Evolutionary conservation across 2,797 vertebrate species (phyloP).

Genomic region (Dermochelys coriacea): DNA sequence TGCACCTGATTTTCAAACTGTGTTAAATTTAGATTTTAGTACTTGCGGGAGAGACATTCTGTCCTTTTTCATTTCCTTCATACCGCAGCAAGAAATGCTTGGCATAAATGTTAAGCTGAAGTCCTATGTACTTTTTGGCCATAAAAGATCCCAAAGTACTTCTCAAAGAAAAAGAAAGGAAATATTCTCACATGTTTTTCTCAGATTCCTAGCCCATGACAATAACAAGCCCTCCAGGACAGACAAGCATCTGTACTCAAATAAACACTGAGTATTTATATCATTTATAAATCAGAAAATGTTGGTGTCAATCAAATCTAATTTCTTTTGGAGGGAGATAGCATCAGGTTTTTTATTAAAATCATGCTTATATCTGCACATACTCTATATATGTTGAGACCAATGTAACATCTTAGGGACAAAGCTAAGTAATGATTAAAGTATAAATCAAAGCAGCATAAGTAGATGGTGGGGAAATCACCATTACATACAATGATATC

Average conservation of each 20-base stretch:
- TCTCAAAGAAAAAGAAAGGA: not conserved
- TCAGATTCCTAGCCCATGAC: not conserved
- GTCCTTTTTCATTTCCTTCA: constrained; percentile 9
- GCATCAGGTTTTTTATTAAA: not conserved
- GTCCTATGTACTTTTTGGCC: not conserved
- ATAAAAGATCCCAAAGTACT: constrained; percentile 20
- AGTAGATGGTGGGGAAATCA: not conserved
- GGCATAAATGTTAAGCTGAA: constrained; percentile 14
- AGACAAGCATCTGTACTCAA: not conserved
- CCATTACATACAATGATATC: not conserved
- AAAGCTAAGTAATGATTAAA: not conserved
- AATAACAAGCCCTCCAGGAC: not conserved
- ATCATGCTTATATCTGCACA: accelerated
- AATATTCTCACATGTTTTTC: not conserved
- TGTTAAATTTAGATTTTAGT: constrained; percentile 25
- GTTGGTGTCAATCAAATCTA: not conserved
- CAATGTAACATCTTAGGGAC: not conserved
- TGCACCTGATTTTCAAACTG: constrained; percentile 32
- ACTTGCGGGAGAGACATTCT: constrained; percentile 14
- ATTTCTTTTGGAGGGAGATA: not conserved
- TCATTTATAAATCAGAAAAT: not conserved
- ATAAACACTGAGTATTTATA: not conserved
- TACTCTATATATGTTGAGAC: not conserved
- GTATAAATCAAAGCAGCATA: too few relatives aligned
- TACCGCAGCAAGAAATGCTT: not conserved